These are phyloP conservation scores for Columbina picui DNA, from an alignment of 2,113 vertebrate genomes.

Conservation along the genomic window DNA sequence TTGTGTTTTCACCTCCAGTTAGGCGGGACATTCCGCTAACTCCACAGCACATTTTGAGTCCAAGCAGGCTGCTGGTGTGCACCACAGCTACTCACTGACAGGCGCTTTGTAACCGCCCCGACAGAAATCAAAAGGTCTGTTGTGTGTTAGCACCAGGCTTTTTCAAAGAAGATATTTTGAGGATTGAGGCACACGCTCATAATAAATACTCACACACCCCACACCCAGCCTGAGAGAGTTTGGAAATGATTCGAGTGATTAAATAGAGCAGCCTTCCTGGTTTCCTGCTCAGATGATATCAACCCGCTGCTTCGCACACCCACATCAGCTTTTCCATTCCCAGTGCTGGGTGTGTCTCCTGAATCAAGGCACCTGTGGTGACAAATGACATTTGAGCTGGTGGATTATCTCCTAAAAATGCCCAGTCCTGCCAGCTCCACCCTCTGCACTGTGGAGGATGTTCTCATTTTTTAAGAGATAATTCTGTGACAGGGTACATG, in stretches of 20 bases:
- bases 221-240: conserved; percentile 4
- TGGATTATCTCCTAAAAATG: conserved; percentile 65
- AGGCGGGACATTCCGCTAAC: accelerated
- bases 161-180: conserved; percentile 14
- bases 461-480: conserved; percentile 7
- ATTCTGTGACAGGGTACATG: not conserved
- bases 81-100: not conserved
- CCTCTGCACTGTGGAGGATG: not conserved
- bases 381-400: conserved; percentile 53
- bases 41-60: not conserved
- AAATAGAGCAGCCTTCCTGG: conserved; percentile 41
- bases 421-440: conserved; percentile 23
- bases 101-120: not conserved
- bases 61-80: not conserved
- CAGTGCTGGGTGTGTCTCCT: conserved; percentile 53
- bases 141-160: not conserved
- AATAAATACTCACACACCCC: not conserved
- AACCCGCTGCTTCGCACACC: not conserved
- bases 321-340: conserved; percentile 76
- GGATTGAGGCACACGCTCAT: not conserved
- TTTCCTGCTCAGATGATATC: conserved; percentile 73
- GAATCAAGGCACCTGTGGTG: conserved; percentile 58
- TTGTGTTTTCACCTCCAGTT: not conserved
- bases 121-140: not conserved
- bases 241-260: conserved; percentile 46